Base-by-base conservation (phyloP, 2,113 vertebrate species). In the Labrus mixtus region DNA sequence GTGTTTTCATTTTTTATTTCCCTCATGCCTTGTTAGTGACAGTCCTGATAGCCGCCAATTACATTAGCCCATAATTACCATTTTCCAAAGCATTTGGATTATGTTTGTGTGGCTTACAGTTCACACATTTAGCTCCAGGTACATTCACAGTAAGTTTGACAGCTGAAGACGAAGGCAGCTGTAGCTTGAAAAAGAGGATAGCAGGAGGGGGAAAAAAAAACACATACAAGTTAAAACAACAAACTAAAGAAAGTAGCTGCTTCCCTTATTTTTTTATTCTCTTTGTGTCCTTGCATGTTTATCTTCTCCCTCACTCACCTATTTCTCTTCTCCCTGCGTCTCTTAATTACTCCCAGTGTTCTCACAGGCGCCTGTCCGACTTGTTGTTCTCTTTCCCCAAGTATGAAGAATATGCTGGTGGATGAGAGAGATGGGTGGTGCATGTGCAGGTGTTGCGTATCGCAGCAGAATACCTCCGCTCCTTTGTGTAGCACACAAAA, bases 341-440 rank as follows among this genome's bases (percentile, higher is more conserved):
- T 10, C 81, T 82, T 89, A 90, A 93, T 93, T 91, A 91, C 88
- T 75, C 68, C 62, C 84, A 70, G 81, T 76, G 83, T 90, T 82
- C 81, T 68, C 79, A 57, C 76, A 78, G 64, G 81, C 25, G 73
- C 64, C 61, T 79, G 63, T 80, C 80, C 82, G 82, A 90, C 90
- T 92, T 92, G 78, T 89, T 91, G 86, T 90, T 88, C 76, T 69
- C 68, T 36, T 50, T 66, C 58, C 58, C 63, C 56, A n/a, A 5
- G n/a, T 10, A 25, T 67, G 65, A 86, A 56, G 56, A 22, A 63
- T 55, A 10, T 17, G 46, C 10, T 10, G 45, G 22, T 53, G 57
- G 50, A 59, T 46, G 16, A 66, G 64, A 60, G 53, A 67, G 63
- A 33, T 2, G 57, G 29, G 54, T 9, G 76, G 17, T 45, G 78